These are phyloP conservation scores for Pseudoips prasinana DNA, from an alignment of 2,888 invertebrate genomes.

Conservation along the genomic window DNA sequence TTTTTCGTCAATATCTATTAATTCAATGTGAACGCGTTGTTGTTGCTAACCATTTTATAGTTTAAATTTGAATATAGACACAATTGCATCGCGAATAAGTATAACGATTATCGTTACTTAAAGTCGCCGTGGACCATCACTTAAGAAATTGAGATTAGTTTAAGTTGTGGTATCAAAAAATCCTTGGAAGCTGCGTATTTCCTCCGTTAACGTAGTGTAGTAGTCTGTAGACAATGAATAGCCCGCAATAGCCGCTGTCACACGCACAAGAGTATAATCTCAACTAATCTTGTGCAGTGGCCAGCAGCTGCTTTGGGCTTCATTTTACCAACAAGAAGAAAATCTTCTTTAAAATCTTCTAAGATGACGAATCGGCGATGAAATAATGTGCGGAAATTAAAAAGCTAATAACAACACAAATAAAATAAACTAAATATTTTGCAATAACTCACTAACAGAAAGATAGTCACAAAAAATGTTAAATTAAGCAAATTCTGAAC, in stretches of 20 bases:
- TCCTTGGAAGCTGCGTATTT: no score
- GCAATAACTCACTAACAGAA: constrained; percentile 18
- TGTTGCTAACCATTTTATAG: no score
- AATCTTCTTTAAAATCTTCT: constrained; percentile 36
- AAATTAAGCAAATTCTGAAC: no score
- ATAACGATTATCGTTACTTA: no score
- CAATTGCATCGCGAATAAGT: no score
- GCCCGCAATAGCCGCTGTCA: constrained; percentile 99
- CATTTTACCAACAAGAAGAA: constrained; percentile 54
- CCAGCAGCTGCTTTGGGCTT: constrained; percentile 97
- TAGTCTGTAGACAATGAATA: constrained; percentile 73
- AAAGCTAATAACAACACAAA: constrained; percentile 11
- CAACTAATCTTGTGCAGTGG: constrained; percentile 98
- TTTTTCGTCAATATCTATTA: no score
- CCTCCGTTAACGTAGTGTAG: no score
- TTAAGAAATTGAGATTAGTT: no score
- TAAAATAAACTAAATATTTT: constrained; percentile 15
- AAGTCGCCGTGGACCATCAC: no score
- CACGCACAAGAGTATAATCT: constrained; percentile 97
- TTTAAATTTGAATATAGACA: no score
- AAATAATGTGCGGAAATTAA: constrained; percentile 16
- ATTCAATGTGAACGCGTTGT: no score
- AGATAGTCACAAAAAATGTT: constrained; percentile 4
- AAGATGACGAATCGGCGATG: constrained; percentile 15
- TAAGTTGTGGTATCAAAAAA: no score